phyloP scores from a whole-genome alignment of 92 coral and sea anemone species.

The Pocillopora grandis region DNA sequence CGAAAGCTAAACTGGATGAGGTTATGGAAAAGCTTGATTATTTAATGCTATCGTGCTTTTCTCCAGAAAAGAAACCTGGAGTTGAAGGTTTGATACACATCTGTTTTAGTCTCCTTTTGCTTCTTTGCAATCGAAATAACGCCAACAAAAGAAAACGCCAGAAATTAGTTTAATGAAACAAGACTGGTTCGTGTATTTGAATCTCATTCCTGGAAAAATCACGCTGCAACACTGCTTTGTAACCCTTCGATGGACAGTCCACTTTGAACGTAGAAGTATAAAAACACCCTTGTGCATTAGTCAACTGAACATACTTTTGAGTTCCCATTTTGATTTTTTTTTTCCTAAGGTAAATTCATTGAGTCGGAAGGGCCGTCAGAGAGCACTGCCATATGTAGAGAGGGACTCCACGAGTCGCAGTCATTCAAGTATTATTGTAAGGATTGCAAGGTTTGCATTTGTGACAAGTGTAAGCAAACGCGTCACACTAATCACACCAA shows the following conservation, averaged over 20 bases:
- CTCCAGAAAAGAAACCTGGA: neutral
- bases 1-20: neutral
- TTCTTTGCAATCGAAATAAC: too few species aligned
- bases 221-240: too few species aligned
- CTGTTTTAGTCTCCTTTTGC: neutral
- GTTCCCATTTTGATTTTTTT: neutral
- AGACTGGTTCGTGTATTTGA: too few species aligned
- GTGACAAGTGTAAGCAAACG: conserved; percentile 8
- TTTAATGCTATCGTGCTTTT: neutral
- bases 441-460: conserved; percentile 19
- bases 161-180: too few species aligned
- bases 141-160: too few species aligned
- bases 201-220: too few species aligned
- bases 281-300: too few species aligned
- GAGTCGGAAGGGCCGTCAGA: neutral
- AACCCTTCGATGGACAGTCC: too few species aligned
- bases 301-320: too few species aligned
- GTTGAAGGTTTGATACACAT: neutral
- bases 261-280: too few species aligned
- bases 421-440: neutral
- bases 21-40: neutral
- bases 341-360: neutral
- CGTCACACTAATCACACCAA: conserved; percentile 26
- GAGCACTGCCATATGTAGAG: neutral
- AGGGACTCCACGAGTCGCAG: neutral